These are phyloP conservation scores for Arion vulgaris DNA, from an alignment of 1,140 invertebrate genomes.

Conservation along the genomic window DNA sequence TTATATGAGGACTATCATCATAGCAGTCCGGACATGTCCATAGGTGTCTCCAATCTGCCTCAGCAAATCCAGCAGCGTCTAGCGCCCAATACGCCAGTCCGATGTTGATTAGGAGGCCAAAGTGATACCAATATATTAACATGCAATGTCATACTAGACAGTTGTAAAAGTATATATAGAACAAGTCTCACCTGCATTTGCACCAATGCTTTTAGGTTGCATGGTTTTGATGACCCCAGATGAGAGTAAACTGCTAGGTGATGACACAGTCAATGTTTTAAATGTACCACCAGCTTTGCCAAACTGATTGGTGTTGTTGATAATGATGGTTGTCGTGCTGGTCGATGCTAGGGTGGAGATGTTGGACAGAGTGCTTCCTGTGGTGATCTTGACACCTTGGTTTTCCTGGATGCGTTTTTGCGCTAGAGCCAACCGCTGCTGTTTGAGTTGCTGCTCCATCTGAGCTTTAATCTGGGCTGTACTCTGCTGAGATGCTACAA, in stretches of 20 bases:
- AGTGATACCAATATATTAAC: too few relatives aligned
- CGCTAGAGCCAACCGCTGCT: conserved; percentile 89
- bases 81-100: too few relatives aligned
- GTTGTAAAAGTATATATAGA: too few relatives aligned
- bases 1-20: too few relatives aligned
- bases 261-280: conserved; percentile 48
- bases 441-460: conserved; percentile 89
- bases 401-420: conserved; percentile 80
- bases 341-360: conserved; percentile 39
- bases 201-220: conserved; percentile 61
- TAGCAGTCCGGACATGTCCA: too few relatives aligned
- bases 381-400: conserved; percentile 53
- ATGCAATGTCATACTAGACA: too few relatives aligned
- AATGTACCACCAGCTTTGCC: conserved; percentile 35
- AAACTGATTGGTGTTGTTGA: conserved; percentile 45
- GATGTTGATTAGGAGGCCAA: too few relatives aligned
- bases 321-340: conserved; percentile 52
- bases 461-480: conserved; percentile 91
- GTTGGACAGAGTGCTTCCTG: conserved; percentile 40
- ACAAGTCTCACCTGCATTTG: conserved; percentile 44
- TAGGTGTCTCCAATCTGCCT: too few relatives aligned
- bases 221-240: conserved; percentile 58
- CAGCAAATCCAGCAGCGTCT: too few relatives aligned
- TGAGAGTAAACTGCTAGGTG: conserved; percentile 54
- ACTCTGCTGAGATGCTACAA: conserved; percentile 47